Conservation (phyloP, 2,113 vertebrate species). For the Rutilus rutilus region DNA sequence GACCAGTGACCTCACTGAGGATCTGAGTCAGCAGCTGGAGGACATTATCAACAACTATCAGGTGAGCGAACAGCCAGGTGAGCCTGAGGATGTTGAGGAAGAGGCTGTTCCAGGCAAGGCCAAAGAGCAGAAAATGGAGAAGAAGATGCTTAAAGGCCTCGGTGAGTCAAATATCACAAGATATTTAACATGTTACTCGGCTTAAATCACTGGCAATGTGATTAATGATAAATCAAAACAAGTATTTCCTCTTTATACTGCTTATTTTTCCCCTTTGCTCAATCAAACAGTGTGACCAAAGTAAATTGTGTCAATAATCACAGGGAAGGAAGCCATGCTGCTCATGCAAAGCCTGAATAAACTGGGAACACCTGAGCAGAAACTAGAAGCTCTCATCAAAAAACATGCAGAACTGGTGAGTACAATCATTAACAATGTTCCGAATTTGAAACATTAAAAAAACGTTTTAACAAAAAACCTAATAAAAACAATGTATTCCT, state of each 20-base stretch:
- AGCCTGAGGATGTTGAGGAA: slow-evolving; percentile 75
- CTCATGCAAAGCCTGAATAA: slow-evolving; percentile 94
- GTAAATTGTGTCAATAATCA: slow-evolving; percentile 43
- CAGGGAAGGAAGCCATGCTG: slow-evolving; percentile 93
- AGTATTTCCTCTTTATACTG: background rate
- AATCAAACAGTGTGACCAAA: background rate
- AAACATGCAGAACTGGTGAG: slow-evolving; percentile 97
- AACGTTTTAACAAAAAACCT: background rate
- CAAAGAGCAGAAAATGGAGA: slow-evolving; percentile 92
- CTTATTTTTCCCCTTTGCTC: background rate
- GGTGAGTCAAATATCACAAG: slow-evolving; percentile 60
- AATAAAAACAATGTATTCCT: background rate
- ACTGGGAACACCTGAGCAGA: slow-evolving; percentile 86
- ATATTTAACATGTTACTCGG: background rate
- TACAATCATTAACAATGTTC: background rate
- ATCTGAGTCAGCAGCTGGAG: slow-evolving; percentile 88
- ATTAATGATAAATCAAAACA: background rate
- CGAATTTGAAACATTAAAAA: background rate
- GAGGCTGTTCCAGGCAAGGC: slow-evolving; percentile 70
- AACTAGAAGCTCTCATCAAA: slow-evolving; percentile 91
- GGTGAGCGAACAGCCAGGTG: slow-evolving; percentile 65
- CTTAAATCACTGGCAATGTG: background rate
- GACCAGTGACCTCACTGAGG: slow-evolving; percentile 80
- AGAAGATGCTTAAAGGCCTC: slow-evolving; percentile 90
- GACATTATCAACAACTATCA: slow-evolving; percentile 93